These are phyloP conservation scores for Penaeus indicus DNA, from an alignment of 1,140 invertebrate genomes.

Conservation along the genomic window DNA sequence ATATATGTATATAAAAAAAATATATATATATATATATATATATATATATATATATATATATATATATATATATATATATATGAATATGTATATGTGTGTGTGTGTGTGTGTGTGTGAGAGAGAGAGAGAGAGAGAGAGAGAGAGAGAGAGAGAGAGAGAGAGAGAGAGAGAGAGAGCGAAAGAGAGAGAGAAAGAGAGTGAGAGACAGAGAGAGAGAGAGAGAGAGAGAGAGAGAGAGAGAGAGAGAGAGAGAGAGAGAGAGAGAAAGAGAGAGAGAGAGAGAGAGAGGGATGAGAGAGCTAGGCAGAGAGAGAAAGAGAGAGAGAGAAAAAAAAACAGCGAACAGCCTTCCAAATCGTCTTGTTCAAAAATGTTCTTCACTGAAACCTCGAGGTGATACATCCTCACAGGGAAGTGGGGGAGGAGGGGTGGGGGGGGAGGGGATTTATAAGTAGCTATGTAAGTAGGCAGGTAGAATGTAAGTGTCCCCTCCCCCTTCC, in stretches of 20 bases:
- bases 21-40: too few species aligned
- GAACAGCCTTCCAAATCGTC: background rate
- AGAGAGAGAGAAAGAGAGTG: background rate
- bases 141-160: background rate
- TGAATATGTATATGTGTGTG: too few species aligned
- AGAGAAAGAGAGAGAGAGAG: background rate
- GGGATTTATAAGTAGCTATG: background rate
- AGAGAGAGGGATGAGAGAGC: background rate
- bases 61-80: slow-evolving; percentile 22
- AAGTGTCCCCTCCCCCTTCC: background rate
- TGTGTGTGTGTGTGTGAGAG: too few species aligned
- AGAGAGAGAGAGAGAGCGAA: background rate
- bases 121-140: background rate
- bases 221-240: background rate
- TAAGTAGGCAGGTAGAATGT: too few species aligned
- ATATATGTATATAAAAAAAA: too few species aligned
- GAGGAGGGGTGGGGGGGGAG: background rate
- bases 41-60: too few species aligned
- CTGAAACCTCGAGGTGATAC: too few species aligned
- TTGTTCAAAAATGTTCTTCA: too few species aligned
- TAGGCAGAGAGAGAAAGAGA: background rate
- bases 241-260: background rate
- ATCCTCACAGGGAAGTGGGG: background rate
- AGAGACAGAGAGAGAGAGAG: background rate
- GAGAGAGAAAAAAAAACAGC: background rate